phyloP scores from a whole-genome alignment of 2,888 invertebrate species.

The Cheilosia urbana region DNA sequence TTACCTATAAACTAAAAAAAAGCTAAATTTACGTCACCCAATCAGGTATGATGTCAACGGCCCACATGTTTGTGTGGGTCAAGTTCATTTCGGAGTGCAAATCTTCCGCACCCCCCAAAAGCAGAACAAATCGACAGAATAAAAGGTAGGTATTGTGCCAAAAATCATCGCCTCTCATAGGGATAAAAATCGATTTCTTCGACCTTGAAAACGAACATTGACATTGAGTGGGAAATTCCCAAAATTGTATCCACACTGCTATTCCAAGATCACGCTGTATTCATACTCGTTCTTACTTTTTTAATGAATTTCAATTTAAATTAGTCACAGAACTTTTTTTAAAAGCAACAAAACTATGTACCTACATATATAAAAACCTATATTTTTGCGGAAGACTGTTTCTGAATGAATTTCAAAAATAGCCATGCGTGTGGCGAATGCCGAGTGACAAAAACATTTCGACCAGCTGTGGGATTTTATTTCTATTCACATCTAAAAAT shows the following conservation, averaged over 20 bases:
- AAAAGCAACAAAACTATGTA: not conserved
- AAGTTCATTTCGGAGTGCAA: slow-evolving; percentile 22
- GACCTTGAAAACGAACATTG: slow-evolving; percentile 55
- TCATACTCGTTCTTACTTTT: not conserved
- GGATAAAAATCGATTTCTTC: slow-evolving; percentile 42
- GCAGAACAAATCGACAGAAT: slow-evolving; percentile 17
- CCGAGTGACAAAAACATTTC: slow-evolving; percentile 1
- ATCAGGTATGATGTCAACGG: slow-evolving; percentile 33
- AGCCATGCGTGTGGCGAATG: slow-evolving; percentile 40
- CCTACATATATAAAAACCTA: too few species aligned
- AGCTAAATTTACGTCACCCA: slow-evolving; percentile 15
- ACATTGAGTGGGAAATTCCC: slow-evolving; percentile 37
- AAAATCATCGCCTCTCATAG: not conserved
- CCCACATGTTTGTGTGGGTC: slow-evolving; percentile 34
- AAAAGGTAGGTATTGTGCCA: slow-evolving; percentile 22
- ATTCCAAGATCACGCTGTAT: slow-evolving; percentile 15
- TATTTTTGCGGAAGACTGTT: not conserved
- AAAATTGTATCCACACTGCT: not conserved
- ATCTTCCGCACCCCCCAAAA: not conserved
- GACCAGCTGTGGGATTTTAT: not conserved
- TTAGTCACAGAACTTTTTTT: slow-evolving; percentile 22
- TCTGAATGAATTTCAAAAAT: slow-evolving; percentile 7
- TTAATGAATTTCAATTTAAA: slow-evolving; percentile 34
- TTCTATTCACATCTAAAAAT: not conserved
- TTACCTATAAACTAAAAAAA: not conserved